Evolutionary conservation across 2,888 invertebrate species (phyloP), one percentile per base, ranked within the genome.

Genomic region (Biston betularia): DNA sequence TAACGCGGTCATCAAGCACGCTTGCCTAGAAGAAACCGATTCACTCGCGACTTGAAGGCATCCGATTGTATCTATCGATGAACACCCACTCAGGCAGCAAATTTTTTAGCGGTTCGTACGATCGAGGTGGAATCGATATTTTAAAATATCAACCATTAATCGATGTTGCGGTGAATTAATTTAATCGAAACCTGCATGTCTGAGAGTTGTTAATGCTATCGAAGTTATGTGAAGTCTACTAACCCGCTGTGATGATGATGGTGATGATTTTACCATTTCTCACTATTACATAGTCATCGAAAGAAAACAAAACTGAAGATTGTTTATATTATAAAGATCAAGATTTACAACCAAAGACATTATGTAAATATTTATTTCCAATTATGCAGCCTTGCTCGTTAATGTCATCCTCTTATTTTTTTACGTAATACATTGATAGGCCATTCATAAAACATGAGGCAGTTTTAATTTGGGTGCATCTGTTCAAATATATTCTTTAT

Each of bases 311-410:
- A 6, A 38, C 10, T 42, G 11, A 35, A 48, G 48, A 15, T 48
- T 24, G 7, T 24, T 14, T 11, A 42, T 2, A 40, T 40, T 42
- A 49, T 34, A 35, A 50, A 50, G 10, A 35, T 40, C 40, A 24
- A 24, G 9, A 44, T 59, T 42, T 8, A 45, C 15, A 24, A 38
- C 38, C 6, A 14, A 15, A 11, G n/a, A 40, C 7, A 12, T 45
- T 55, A 55, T 55, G 56, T 56, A 8, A 34, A 57, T 57, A 48
- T 48, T 6, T 57, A 11, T 35, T 57, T 46, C 12, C 6, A 48
- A n/a, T 33, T 40, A 52, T 57, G 8, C 63, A 63, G 10, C 63
- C 63, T 63, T 57, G 63, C 42, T 6, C n/a, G 48, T 49, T 56
- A 57, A 44, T 63, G 42, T 34, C 58, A 58, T 49, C 58, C 7